Percentiles rank a stretch among this genome's conserved stretches.
Evolutionary conservation across 2,113 vertebrate species (phyloP).

Genomic region (Sakesphorus luctuosus): DNA sequence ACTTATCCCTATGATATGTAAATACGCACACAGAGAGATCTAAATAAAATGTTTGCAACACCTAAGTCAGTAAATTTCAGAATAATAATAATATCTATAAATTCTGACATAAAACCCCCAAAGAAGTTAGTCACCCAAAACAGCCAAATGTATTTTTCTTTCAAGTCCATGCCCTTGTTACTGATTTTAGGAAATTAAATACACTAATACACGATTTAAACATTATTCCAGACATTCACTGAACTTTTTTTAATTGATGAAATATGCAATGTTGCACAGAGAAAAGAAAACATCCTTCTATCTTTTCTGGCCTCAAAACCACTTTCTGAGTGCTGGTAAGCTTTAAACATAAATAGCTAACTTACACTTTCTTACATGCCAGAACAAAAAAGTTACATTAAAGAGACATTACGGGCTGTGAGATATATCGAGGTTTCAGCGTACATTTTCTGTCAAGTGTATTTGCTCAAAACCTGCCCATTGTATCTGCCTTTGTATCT

Average conservation of each 20-base stretch:
- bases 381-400: constrained; percentile 65
- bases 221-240: background rate
- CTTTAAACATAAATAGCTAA: constrained; percentile 31
- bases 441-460: background rate
- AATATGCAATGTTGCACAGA: constrained; percentile 10
- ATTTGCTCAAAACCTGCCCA: constrained; percentile 8
- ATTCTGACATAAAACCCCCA: background rate
- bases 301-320: background rate
- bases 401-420: constrained; percentile 18
- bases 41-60: background rate
- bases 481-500: background rate
- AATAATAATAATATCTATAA: background rate
- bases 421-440: background rate
- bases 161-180: constrained; percentile 9
- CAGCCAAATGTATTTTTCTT: background rate
- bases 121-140: background rate
- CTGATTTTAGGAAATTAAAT: constrained; percentile 41
- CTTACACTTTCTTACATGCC: constrained; percentile 14
- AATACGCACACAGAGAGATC: background rate
- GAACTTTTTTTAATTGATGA: constrained; percentile 35
- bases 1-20: background rate
- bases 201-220: background rate
- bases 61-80: background rate
- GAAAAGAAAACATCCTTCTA: background rate
- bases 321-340: background rate